phyloP scores from a whole-genome alignment of 2,113 vertebrate species.

The Lophius piscatorius region DNA sequence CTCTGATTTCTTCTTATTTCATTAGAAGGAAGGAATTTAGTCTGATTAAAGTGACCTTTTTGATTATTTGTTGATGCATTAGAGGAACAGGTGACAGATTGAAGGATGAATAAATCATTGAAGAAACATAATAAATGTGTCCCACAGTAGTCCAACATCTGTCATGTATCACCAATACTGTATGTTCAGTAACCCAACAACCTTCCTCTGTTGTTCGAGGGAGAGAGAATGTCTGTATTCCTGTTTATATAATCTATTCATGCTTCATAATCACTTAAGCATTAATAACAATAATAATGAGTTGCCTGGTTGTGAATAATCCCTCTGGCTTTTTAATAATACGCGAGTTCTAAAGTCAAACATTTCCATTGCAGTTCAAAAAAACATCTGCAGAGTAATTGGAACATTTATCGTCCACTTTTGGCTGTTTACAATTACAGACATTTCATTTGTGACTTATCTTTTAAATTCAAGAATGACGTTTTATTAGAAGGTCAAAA shows the following conservation, averaged over 20 bases:
- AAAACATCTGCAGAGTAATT: too few species aligned
- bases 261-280: neutral
- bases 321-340: neutral
- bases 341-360: too few species aligned
- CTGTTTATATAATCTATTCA: neutral
- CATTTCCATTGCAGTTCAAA: too few species aligned
- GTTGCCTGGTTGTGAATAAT: neutral
- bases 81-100: neutral
- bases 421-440: too few species aligned
- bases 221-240: too few species aligned
- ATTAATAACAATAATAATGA: too few species aligned
- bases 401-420: too few species aligned
- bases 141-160: neutral
- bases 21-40: constrained; percentile 4
- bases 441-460: too few species aligned
- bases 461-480: too few species aligned
- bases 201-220: neutral
- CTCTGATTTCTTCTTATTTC: neutral
- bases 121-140: neutral
- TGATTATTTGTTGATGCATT: constrained; percentile 5
- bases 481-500: too few species aligned
- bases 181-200: neutral
- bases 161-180: neutral
- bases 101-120: constrained; percentile 7
- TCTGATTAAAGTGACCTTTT: constrained; percentile 7